Evolutionary conservation across 2,797 vertebrate genomes (phyloP).

Genomic region (Urosaurus nigricauda): DNA sequence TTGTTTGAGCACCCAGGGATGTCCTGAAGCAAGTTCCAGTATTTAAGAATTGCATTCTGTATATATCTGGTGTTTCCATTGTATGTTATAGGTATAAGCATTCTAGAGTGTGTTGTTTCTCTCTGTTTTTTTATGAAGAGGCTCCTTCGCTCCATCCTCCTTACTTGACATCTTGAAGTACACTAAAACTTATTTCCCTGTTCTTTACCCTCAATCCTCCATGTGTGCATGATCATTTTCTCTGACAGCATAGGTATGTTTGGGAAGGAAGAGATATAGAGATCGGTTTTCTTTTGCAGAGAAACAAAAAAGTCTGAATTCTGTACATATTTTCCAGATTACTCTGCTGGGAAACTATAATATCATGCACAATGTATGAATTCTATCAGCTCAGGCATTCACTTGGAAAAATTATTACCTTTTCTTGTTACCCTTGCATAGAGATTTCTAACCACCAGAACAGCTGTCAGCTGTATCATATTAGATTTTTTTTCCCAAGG

Average conservation of each 20-base stretch:
- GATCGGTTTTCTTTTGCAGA: slow-evolving; percentile 11
- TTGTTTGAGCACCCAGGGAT: no score
- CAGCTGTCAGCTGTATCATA: neutral
- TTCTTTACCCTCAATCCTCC: neutral
- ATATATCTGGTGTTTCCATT: no score
- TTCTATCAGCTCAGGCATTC: neutral
- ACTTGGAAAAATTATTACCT: slow-evolving; percentile 31
- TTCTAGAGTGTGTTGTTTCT: no score
- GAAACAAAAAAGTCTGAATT: slow-evolving; percentile 12
- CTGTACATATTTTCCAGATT: slow-evolving; percentile 2
- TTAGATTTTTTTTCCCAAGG: neutral
- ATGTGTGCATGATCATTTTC: neutral
- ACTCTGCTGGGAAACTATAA: slow-evolving; percentile 4
- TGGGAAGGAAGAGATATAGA: neutral
- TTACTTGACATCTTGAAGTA: slow-evolving; percentile 5
- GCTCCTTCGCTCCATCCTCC: no score
- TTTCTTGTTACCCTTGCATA: neutral
- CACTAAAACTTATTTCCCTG: neutral
- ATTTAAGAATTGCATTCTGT: no score
- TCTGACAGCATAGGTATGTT: slow-evolving; percentile 10
- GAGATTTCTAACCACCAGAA: slow-evolving; percentile 4
- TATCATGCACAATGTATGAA: neutral
- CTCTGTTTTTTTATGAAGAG: no score
- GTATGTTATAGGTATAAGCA: no score
- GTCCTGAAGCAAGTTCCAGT: no score